These are phyloP conservation scores for Griposia aprilina DNA, from an alignment of 2,888 invertebrate species.

Conservation along the genomic window DNA sequence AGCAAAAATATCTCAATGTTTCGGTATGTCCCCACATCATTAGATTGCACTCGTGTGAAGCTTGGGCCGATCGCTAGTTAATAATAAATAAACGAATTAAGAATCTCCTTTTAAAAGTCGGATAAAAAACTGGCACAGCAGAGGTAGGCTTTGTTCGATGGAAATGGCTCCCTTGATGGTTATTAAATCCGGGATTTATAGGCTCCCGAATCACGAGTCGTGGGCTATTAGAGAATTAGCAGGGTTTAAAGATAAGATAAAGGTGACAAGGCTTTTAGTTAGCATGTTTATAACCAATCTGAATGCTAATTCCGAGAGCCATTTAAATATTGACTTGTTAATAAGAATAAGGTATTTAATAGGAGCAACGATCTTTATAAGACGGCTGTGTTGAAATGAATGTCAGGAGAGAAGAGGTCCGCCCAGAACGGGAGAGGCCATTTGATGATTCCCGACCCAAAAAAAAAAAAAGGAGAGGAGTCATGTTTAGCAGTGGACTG, in stretches of 20 bases:
- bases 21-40: too few species aligned
- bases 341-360: neutral
- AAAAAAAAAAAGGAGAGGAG: too few species aligned
- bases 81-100: neutral
- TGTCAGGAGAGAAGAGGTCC: too few species aligned
- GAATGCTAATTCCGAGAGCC: conserved; percentile 19
- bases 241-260: conserved; percentile 59
- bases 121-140: conserved; percentile 46
- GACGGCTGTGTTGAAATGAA: neutral
- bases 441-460: too few species aligned
- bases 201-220: conserved; percentile 69
- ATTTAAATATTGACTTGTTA: conserved; percentile 14
- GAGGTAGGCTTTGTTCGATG: conserved; percentile 62
- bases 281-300: conserved; percentile 46
- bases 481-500: too few species aligned
- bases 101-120: neutral
- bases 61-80: too few species aligned
- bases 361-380: neutral
- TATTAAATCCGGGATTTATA: conserved; percentile 78
- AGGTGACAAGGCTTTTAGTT: conserved; percentile 39
- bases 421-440: too few species aligned
- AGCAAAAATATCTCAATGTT: too few species aligned
- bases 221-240: conserved; percentile 73
- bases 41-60: too few species aligned
- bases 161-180: conserved; percentile 75